Percentiles rank a stretch among this genome's conserved stretches.
These are phyloP conservation scores for Galemys pyrenaicus DNA, from an alignment of 2,113 vertebrate species.

Conservation along the genomic window DNA sequence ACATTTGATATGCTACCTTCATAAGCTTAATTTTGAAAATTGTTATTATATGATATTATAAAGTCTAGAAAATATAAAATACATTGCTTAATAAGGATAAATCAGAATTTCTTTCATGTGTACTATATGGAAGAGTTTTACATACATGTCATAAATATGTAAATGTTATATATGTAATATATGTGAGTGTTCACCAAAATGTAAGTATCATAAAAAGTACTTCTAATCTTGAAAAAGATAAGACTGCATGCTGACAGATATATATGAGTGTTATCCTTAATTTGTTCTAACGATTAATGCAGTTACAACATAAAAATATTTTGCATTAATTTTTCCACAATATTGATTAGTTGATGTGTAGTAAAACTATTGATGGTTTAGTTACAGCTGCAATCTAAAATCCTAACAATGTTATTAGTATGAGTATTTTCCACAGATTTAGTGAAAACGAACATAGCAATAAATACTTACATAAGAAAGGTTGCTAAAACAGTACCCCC, in stretches of 20 bases:
- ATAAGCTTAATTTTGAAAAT: not conserved
- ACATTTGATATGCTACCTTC: conserved; percentile 10
- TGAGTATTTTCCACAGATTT: not conserved
- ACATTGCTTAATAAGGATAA: not conserved
- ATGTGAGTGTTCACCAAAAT: not conserved
- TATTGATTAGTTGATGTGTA: not conserved
- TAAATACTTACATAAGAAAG: not conserved
- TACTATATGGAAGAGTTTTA: not conserved
- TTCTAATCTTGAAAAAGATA: conserved; percentile 14
- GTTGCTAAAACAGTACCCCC: not conserved
- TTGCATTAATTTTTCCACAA: not conserved
- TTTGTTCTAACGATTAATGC: not conserved
- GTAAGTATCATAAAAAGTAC: conserved; percentile 7
- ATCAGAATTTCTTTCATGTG: not conserved
- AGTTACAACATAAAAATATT: not conserved
- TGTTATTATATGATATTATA: not conserved
- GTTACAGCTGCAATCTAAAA: not conserved
- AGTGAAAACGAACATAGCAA: conserved; percentile 38
- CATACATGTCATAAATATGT: not conserved
- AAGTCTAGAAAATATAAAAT: conserved; percentile 19
- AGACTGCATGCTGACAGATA: not conserved
- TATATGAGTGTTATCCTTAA: not conserved
- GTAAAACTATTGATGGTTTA: not conserved
- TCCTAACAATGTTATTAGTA: not conserved
- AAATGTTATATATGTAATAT: not conserved